phyloP scores from a whole-genome alignment of 2,888 invertebrate species.

The Pheosia gnoma region DNA sequence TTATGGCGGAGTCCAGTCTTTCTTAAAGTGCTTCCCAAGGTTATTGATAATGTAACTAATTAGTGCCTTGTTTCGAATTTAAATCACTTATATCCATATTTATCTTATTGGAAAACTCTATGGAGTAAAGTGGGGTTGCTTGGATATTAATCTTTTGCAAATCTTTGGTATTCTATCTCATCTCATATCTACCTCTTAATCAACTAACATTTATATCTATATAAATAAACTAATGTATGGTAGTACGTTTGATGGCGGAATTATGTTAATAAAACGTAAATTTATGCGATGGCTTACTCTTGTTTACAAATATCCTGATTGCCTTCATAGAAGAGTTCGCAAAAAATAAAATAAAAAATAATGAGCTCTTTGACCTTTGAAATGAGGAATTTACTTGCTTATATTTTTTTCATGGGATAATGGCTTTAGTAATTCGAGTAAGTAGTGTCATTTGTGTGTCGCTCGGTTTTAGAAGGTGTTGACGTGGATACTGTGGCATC shows the following conservation, averaged over 20 bases:
- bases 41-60: not conserved
- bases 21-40: not conserved
- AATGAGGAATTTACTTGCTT: not conserved
- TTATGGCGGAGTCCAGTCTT: not conserved
- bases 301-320: no score
- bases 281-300: not conserved
- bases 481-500: no score
- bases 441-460: no score
- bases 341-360: not conserved
- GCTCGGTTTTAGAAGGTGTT: no score
- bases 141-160: no score
- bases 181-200: no score
- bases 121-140: not conserved
- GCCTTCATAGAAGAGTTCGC: not conserved
- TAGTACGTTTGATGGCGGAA: not conserved
- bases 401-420: no score
- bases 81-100: no score
- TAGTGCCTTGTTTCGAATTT: not conserved
- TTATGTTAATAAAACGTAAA: not conserved
- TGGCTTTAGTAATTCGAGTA: no score
- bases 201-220: no score
- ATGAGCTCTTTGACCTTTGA: slow-evolving; percentile 1
- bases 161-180: no score
- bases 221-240: not conserved
- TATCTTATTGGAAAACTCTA: no score